These are phyloP conservation scores for Aquatica leii DNA, from an alignment of 2,888 invertebrate species.

Conservation along the genomic window DNA sequence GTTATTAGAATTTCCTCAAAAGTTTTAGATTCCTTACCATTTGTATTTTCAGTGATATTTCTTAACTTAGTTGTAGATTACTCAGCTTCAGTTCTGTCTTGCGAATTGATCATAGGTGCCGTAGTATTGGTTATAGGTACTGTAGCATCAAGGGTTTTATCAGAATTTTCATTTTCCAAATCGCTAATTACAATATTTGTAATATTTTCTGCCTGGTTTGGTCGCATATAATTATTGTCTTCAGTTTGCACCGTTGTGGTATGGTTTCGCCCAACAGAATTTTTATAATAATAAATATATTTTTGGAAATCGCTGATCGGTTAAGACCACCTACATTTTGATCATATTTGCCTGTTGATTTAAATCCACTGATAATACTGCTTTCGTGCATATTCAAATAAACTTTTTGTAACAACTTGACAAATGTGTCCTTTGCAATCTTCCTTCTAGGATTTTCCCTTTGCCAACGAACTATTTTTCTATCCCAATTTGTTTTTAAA, in stretches of 20 bases:
- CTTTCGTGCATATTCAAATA: no score
- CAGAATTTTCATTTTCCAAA: no score
- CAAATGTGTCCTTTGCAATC: no score
- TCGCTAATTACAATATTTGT: no score
- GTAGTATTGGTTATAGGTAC: no score
- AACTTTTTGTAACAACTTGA: no score
- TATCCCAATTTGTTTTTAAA: background rate
- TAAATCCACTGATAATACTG: background rate
- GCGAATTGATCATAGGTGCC: background rate
- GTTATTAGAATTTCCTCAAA: no score
- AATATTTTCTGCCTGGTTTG: no score
- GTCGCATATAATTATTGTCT: background rate
- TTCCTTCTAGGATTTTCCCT: background rate
- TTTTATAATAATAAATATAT: background rate
- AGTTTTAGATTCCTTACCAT: no score
- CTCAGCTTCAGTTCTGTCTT: background rate
- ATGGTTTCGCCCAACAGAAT: no score
- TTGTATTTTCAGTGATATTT: background rate
- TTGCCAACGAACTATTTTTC: background rate
- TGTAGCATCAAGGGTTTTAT: no score
- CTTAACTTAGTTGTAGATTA: background rate
- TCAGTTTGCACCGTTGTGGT: background rate
- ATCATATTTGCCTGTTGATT: background rate
- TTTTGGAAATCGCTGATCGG: background rate
- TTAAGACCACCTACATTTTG: background rate